Evolutionary conservation across 2,113 vertebrate genomes (phyloP).

Genomic region (Prunella fulvescens): DNA sequence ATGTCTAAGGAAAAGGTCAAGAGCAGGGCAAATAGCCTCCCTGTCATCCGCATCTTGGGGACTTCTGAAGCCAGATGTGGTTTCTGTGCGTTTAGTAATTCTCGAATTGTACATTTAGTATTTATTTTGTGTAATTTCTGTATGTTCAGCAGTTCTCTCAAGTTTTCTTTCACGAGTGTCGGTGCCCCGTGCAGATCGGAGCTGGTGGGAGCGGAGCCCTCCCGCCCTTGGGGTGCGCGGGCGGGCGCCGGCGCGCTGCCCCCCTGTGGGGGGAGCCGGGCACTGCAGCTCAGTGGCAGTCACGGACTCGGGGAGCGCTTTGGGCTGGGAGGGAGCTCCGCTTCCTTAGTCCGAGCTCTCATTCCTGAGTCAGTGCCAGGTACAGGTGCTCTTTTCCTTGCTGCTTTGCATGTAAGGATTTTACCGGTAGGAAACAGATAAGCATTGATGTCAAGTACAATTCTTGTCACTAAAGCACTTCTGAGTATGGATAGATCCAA

Average conservation of each 20-base stretch:
- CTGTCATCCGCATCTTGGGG: rapidly evolving
- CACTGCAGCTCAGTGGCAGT: neutral
- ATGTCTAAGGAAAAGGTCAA: neutral
- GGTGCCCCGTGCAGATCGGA: rapidly evolving
- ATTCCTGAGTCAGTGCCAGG: neutral
- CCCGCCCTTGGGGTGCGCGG: rapidly evolving
- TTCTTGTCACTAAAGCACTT: neutral
- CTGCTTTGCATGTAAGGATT: neutral
- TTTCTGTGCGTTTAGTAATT: neutral
- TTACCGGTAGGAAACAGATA: neutral
- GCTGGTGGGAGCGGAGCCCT: neutral
- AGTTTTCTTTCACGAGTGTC: neutral
- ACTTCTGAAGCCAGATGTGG: neutral
- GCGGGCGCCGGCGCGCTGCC: neutral
- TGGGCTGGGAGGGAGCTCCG: rapidly evolving
- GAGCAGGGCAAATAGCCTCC: neutral
- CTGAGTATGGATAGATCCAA: neutral
- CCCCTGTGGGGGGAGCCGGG: neutral
- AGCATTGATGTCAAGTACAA: neutral
- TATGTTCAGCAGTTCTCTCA: neutral
- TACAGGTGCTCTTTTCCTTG: neutral
- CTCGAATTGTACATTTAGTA: neutral
- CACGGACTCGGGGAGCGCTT: rapidly evolving
- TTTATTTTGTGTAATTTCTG: neutral
- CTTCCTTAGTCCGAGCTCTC: neutral